Evolutionary conservation across 2,888 invertebrate species (phyloP).

Genomic region (Aspidiotus rigidus): DNA sequence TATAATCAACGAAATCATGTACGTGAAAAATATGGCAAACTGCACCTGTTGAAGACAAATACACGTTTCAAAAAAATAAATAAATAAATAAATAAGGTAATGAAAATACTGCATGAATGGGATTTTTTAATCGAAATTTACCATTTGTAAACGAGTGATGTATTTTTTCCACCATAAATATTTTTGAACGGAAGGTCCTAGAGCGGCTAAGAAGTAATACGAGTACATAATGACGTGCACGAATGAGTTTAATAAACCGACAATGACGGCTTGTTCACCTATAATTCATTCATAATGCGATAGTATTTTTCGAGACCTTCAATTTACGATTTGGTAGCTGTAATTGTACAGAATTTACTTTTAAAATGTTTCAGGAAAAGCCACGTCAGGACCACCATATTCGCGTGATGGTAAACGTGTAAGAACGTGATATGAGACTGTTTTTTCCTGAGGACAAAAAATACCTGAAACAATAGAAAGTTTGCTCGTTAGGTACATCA

Average conservation of each 20-base stretch:
- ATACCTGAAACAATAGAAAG: constrained; percentile 45
- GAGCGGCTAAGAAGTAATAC: constrained; percentile 47
- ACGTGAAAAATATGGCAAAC: constrained; percentile 56
- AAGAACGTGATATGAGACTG: constrained; percentile 77
- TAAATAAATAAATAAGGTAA: constrained; percentile 34
- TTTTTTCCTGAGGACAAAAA: constrained; percentile 84
- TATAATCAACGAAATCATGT: constrained; percentile 49
- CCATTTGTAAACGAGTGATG: constrained; percentile 47
- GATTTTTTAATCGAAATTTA: constrained; percentile 23
- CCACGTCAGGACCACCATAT: constrained; percentile 72
- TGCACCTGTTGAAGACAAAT: constrained; percentile 47
- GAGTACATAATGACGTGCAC: constrained; percentile 49
- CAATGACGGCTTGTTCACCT: constrained; percentile 45
- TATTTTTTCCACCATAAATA: constrained; percentile 50
- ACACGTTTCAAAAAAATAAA: not conserved
- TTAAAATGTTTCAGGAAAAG: constrained; percentile 67
- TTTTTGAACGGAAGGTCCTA: constrained; percentile 48
- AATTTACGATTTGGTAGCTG: no score
- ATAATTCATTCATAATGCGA: constrained; percentile 25
- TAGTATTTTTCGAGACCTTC: no score
- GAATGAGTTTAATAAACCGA: constrained; percentile 46
- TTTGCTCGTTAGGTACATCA: no score
- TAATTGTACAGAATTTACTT: constrained; percentile 45
- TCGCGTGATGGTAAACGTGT: constrained; percentile 79
- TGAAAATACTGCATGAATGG: no score